phyloP scores from a whole-genome alignment of 1,140 invertebrate species.

The Drosophila kanapiae region DNA sequence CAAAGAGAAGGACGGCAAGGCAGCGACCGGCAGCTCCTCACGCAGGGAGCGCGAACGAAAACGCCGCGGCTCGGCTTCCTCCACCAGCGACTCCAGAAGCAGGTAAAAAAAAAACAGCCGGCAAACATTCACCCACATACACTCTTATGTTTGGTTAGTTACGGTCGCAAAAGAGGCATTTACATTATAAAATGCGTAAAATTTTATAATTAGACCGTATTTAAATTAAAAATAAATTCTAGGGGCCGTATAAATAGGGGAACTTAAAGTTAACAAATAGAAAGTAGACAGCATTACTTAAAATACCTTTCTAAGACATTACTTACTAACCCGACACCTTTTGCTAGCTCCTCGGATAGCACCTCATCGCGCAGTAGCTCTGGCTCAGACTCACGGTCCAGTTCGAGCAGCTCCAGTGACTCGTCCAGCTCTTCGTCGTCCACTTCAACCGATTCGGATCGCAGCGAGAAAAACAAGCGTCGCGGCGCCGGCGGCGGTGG shows the following conservation, averaged over 20 bases:
- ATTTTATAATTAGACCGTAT: too few species aligned
- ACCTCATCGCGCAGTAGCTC: slow-evolving; percentile 93
- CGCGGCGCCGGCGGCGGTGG: slow-evolving; percentile 86
- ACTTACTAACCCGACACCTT: too few species aligned
- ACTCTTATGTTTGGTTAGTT: neutral
- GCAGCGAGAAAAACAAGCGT: slow-evolving; percentile 70
- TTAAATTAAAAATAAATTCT: too few species aligned
- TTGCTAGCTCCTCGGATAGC: slow-evolving; percentile 70
- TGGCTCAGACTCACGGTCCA: slow-evolving; percentile 90
- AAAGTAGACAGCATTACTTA: too few species aligned
- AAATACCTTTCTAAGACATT: too few species aligned
- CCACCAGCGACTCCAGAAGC: slow-evolving; percentile 91
- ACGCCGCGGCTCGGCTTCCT: slow-evolving; percentile 88
- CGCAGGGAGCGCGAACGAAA: slow-evolving; percentile 82
- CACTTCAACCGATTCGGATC: slow-evolving; percentile 86
- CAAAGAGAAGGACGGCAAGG: slow-evolving; percentile 74
- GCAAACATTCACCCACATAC: slow-evolving; percentile 4
- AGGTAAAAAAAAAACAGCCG: slow-evolving; percentile 86
- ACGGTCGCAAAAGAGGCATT: neutral
- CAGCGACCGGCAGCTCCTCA: slow-evolving; percentile 66
- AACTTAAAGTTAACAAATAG: too few species aligned
- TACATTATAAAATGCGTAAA: neutral
- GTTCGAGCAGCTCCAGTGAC: slow-evolving; percentile 90
- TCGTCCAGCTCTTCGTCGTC: slow-evolving; percentile 87
- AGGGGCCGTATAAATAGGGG: too few species aligned